A percentile compares a stretch with the other conserved stretches of the same genome.
Conservation (phyloP, 2,888 invertebrate genomes). For the Abscondita cerata region DNA sequence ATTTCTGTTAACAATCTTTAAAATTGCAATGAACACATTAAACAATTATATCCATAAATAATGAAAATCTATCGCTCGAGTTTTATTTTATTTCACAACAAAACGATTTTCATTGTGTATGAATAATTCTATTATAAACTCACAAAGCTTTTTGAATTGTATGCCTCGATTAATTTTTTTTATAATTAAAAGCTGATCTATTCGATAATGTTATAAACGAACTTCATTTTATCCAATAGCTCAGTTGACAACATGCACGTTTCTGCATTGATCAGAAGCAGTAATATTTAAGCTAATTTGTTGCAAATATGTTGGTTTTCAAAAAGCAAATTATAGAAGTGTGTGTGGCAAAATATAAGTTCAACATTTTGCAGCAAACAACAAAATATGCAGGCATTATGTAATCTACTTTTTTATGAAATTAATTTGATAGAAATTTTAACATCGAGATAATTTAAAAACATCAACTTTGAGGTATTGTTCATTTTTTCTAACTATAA, state of each 20-base stretch:
- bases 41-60: constrained; percentile 39
- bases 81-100: neutral
- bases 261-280: constrained; percentile 41
- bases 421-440: constrained; percentile 31
- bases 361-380: constrained; percentile 37
- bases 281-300: constrained; percentile 37
- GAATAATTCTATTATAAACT: constrained; percentile 26
- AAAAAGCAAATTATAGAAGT: neutral
- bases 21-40: constrained; percentile 35
- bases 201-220: constrained; percentile 10
- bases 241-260: constrained; percentile 38
- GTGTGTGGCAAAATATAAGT: neutral
- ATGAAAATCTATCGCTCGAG: constrained; percentile 31
- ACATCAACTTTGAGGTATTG: constrained; percentile 34
- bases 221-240: constrained; percentile 22
- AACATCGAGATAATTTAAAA: constrained; percentile 35
- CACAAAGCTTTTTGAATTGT: constrained; percentile 30
- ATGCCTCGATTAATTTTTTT: constrained; percentile 21
- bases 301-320: constrained; percentile 26
- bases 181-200: constrained; percentile 24
- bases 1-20: constrained; percentile 46
- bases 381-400: constrained; percentile 43
- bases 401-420: constrained; percentile 40
- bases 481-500: constrained; percentile 28
- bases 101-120: constrained; percentile 27